Evolutionary conservation across 2,888 invertebrate species (phyloP), one percentile per base, ranked within the genome.

Genomic region (Ormyrus thymus): DNA sequence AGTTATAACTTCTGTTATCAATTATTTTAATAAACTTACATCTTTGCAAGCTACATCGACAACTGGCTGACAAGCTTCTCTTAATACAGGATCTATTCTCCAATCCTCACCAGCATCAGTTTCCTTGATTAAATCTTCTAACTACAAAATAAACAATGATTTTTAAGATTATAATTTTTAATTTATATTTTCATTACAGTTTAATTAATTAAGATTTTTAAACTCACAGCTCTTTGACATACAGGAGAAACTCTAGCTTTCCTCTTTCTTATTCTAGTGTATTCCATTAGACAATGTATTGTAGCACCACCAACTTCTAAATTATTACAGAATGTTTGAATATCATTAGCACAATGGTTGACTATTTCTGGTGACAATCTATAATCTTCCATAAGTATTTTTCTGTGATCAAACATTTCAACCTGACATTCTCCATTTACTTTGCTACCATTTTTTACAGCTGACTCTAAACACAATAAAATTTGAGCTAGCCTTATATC

Each of bases 41-140:
- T 95, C 94, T 81, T 92, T 92, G 86, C 97, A 97, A 2, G 94
- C 94, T 51, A 92, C 91, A 87, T 95, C 94, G 0, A 97, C 97
- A 7, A 98, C 96, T 1, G 95, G 93, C 85, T 95, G 94, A 88
- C 98, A 98, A 0, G 97, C 95, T 87, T 95, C 94, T 69, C 95
- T 93, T 70, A 98, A 91, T 58, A 97, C 94, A 0, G 97, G 97
- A 91, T 99, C 99, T 0, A 98, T 96, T 84, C 96, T 93, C 96
- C 98, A 98, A 90, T 98, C 97, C 90, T 97, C 97, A 0, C 96
- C 98, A n/a, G 95, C 95, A 90, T 99, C 98, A 6, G 97, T 94
- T 85, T 96, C 95, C 90, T 95, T 95, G 4, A 98, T 92, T 61
- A 98, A 90, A 55, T 92, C 91, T 90, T 97, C 96, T 80, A 98